Base-by-base conservation (phyloP, 2,113 vertebrate species). In the Ictidomys tridecemlineatus region DNA sequence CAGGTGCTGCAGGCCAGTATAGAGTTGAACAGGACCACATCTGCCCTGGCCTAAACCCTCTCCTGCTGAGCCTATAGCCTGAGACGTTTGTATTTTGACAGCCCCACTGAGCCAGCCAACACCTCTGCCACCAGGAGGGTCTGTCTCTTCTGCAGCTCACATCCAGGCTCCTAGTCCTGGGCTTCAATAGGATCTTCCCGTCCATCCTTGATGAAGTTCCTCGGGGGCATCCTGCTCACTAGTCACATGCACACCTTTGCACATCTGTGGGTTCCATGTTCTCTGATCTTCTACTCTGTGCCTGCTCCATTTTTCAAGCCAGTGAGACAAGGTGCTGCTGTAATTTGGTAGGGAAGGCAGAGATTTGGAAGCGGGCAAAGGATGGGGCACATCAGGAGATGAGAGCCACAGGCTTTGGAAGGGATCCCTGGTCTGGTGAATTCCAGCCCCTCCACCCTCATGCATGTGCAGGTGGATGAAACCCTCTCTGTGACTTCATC, bases 391-490 rank as follows among this genome's bases (percentile, higher is more conserved):
- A 39, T 11, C 45, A 56, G 45, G 34, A 28, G 28, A 2, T 4
- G 3, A 63, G 51, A 88, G 17, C 13, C 5, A 34, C 34, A 4
- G 3, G 2, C 65, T 91, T 42, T 39, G 67, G 86, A 58, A 48
- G 42, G 85, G 78, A 48, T 8, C 37, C 76, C 24, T 1, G 45
- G 12, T 4, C 53, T 37, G 42, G 39, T 2, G 22, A 67, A 37
- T 11, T 77, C 11, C 0, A 18, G 34, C 17, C 37, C 65, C 72
- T 58, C 56, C 6, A 18, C 34, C 7, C 17, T 37, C 37, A 1
- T 1, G 9, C 18, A 0, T 0, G 12, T 32, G 26, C 4, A 0
- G 20, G 39, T 16, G 32, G 58, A 53, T 18, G 72, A 65, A 53
- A 9, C 28, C 1, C 42, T 24, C 13, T 4, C 32, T 4, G 32